Percentiles rank a stretch among this genome's conserved stretches.
Conservation (phyloP, 2,888 invertebrate genomes). For the Ashinkailepas kermadecensis region DNA sequence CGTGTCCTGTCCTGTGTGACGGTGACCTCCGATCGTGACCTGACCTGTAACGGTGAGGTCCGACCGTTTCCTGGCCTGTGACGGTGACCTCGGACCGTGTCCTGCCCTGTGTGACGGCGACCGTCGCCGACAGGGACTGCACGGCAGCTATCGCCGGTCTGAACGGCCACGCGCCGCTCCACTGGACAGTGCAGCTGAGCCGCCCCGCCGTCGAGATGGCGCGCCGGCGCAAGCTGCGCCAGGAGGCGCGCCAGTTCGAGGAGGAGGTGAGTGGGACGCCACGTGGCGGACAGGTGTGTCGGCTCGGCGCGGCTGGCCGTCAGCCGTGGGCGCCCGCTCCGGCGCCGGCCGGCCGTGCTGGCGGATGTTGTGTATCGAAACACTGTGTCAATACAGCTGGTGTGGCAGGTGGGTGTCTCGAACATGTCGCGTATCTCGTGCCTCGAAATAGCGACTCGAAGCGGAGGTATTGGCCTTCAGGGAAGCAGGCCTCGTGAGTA, state of each 20-base stretch:
- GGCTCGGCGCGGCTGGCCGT: no score
- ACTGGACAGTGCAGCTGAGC: background rate
- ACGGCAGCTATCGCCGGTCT: background rate
- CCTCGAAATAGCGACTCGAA: no score
- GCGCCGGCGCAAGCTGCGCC: background rate
- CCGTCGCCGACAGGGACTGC: background rate
- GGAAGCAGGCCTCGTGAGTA: no score
- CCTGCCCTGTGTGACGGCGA: background rate
- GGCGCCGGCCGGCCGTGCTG: no score
- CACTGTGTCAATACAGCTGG: no score
- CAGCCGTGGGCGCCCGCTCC: no score
- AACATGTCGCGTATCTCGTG: no score
- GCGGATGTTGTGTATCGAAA: no score
- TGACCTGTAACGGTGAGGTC: background rate
- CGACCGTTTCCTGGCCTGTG: background rate
- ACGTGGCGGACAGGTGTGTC: background rate
- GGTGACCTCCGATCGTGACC: background rate
- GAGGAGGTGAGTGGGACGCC: background rate
- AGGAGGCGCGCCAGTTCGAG: conserved; percentile 6
- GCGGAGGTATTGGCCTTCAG: no score
- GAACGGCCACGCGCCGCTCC: conserved; percentile 4
- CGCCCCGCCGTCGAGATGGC: background rate
- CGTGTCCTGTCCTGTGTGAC: background rate
- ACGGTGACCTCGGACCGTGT: background rate
- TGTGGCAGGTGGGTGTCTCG: no score